phyloP scores from a whole-genome alignment of 2,113 vertebrate species.

The Cheirogaleus medius region DNA sequence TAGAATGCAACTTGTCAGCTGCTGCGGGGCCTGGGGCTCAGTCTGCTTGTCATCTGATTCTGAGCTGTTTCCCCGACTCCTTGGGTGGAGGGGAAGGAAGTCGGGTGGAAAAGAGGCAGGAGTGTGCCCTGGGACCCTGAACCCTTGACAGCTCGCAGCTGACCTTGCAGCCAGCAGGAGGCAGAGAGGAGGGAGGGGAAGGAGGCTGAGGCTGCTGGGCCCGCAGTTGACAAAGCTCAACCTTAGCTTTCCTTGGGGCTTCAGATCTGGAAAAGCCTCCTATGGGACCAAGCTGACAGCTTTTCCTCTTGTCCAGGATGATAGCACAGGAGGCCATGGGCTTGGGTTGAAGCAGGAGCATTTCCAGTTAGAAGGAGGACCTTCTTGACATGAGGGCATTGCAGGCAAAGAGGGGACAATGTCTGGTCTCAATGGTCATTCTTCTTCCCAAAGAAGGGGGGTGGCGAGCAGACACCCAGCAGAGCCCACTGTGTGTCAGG shows the following conservation, averaged over 20 bases:
- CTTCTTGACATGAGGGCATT: not conserved
- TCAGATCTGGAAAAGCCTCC: not conserved
- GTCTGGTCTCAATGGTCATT: not conserved
- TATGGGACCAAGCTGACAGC: not conserved
- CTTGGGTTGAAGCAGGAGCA: not conserved
- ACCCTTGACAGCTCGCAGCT: not conserved
- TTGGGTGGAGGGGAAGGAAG: not conserved
- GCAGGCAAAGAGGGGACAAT: not conserved
- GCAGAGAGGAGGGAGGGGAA: not conserved
- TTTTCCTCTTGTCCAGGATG: not conserved
- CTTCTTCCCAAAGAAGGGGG: not conserved
- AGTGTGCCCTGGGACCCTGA: not conserved
- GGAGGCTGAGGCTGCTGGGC: no score
- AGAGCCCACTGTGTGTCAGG: not conserved
- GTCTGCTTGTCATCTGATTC: slow-evolving; percentile 73
- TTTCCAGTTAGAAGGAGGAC: not conserved
- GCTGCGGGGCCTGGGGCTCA: slow-evolving; percentile 52
- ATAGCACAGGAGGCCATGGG: not conserved
- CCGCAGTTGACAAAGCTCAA: not conserved
- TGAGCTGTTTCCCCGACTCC: not conserved
- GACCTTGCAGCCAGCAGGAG: not conserved
- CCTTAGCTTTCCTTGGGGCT: not conserved
- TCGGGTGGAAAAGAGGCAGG: not conserved
- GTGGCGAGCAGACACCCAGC: not conserved
- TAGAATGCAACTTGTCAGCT: slow-evolving; percentile 80